Base-by-base conservation (phyloP, 2,113 vertebrate species). In the Grammomys surdaster region DNA sequence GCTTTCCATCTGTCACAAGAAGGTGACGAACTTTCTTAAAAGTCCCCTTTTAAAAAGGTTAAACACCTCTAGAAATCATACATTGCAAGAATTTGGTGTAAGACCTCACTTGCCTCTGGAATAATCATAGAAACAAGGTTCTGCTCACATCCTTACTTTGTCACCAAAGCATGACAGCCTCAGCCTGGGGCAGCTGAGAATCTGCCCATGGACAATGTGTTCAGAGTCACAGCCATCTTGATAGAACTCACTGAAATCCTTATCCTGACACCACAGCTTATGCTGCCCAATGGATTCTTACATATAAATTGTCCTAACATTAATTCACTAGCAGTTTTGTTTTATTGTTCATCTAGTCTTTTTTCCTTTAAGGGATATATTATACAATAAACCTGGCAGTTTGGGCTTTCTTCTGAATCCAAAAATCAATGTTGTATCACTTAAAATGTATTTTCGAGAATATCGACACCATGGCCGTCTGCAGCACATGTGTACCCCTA, bases 31-130 rank as follows among this genome's bases (percentile, higher is more conserved):
- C 92, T 80, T 51, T 26, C 36, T 73, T 51, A 28, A 93, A 65
- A 65, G 12, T 82, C 0, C n/a, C 88, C 69, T 65, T 75, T 65
- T 14, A 58, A 14, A 81, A 85, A 2, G 77, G 16, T 31, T 80
- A 88, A 65, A 24, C 54, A 77, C 13, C 77, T 69, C 84, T 0
- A 46, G 40, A 77, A 63, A 20, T 69, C 75, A 92, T 65, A 65
- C 16, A 56, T 31, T 75, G 63, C 36, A 78, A 70, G n/a, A 65
- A 73, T 89, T 58, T 75, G 26, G 1, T 58, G n/a, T 63, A 36
- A 48, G 69, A 91, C 43, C 82, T 84, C 56, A 89, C 17, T 80
- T 93, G 76, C 76, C 84, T n/a, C 56, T 69, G 72, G n/a, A 91
- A n/a, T 36, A 95, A 46, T 1, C 76, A 19, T 31, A 69, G 60